Evolutionary conservation across 2,888 invertebrate species (phyloP).

Genomic region (Drosophila infuscata): DNA sequence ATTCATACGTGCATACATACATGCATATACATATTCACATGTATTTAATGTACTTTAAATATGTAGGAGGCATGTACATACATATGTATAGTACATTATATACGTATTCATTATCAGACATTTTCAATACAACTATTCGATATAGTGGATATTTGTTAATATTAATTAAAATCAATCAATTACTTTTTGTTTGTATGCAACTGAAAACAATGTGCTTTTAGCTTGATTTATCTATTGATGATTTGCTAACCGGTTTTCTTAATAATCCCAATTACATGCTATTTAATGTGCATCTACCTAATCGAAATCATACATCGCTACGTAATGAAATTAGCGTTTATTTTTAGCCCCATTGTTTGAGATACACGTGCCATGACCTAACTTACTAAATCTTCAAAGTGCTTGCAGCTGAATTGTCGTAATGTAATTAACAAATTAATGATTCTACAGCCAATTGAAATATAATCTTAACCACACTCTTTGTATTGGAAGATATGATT

Average conservation of each 20-base stretch:
- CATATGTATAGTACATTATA: conserved; percentile 1
- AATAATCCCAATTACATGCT: conserved; percentile 13
- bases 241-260: conserved; percentile 69
- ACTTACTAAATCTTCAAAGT: conserved; percentile 50
- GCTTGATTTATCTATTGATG: conserved; percentile 16
- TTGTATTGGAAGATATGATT: background rate
- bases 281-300: conserved; percentile 40
- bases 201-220: conserved; percentile 14
- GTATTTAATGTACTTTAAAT: background rate
- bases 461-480: background rate
- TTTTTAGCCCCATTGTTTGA: conserved; percentile 68
- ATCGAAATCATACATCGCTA: conserved; percentile 35
- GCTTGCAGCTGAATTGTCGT: conserved; percentile 17
- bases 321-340: conserved; percentile 45
- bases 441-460: background rate
- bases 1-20: conserved; percentile 4
- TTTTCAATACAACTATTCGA: conserved; percentile 11
- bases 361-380: conserved; percentile 67
- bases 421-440: background rate
- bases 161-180: conserved; percentile 3
- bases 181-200: conserved; percentile 11
- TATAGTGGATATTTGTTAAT: background rate
- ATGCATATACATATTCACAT: conserved; percentile 6
- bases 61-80: background rate
- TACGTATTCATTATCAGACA: conserved; percentile 34